Evolutionary conservation across 2,113 vertebrate species (phyloP), one percentile per base, ranked within the genome.

Genomic region (Corvus hawaiiensis): DNA sequence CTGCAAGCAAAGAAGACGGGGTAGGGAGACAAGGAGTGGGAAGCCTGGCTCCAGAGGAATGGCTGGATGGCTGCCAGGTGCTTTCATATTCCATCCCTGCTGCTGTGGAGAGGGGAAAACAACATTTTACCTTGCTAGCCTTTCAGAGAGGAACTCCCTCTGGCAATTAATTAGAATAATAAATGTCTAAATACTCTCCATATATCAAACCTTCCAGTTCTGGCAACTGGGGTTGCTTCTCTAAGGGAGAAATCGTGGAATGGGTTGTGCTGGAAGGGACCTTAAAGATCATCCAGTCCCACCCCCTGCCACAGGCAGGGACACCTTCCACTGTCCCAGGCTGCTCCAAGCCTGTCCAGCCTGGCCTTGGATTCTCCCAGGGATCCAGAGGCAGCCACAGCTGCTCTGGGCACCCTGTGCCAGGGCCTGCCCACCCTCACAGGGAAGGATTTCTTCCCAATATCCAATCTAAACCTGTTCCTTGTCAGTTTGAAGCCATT

Each of bases 341-440:
- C 0, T 82, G 61, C 61, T 52, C 37, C 59, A 7, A 66, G 32
- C 30, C 49, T 1, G 1, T 43, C 64, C 58, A 43, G 0, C 75
- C 51, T 51, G 51, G 35, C 51, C 61, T 82, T 2, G 54, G 61
- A 0, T 61, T 54, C 13, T 82, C 0, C 68, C 68, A 81, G 61
- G 37, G 86, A 37, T 52, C 51, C 82, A 75, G 61, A 33, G 27
- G 14, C 58, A 88, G 30, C 41, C 58, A 32, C 66, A 72, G 51
- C 43, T 72, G 0, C 49, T 32, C 66, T 80, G 67, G 43, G 17
- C 3, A 20, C 0, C 44, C 44, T 54, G 27, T 67, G 37, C 28
- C 67, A 73, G 67, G 35, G 14, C 17, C 20, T 80, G 1, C 2
- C 17, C 51, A 51, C 5, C 13, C 18, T 58, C 27, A 0, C 23